phyloP scores from a whole-genome alignment of 2,113 vertebrate genomes.

The Pipa parva region DNA sequence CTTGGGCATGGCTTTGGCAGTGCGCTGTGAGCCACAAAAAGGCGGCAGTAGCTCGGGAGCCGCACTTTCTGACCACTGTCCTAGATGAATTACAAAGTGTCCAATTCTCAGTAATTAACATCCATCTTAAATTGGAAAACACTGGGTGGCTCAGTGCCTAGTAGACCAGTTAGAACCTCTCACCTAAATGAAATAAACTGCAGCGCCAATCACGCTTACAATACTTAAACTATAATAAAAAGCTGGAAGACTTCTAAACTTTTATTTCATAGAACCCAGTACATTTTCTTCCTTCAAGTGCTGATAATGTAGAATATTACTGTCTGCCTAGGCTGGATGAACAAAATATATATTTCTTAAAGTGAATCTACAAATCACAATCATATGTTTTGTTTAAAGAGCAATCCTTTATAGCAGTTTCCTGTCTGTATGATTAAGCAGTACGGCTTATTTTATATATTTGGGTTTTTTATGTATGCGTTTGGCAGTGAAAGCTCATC shows the following conservation, averaged over 20 bases:
- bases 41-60: too few species aligned
- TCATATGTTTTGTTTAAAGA: slow-evolving; percentile 56
- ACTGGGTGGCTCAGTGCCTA: too few species aligned
- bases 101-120: too few species aligned
- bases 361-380: slow-evolving; percentile 59
- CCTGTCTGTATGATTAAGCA: slow-evolving; percentile 63
- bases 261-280: too few species aligned
- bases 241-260: slow-evolving; percentile 5
- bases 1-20: too few species aligned
- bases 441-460: slow-evolving; percentile 42
- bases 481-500: slow-evolving; percentile 39
- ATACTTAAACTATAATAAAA: slow-evolving; percentile 14
- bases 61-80: too few species aligned
- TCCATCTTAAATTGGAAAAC: too few species aligned
- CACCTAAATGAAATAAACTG: too few species aligned
- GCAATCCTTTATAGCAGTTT: slow-evolving; percentile 47
- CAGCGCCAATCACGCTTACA: too few species aligned
- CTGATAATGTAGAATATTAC: slow-evolving; percentile 21
- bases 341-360: slow-evolving; percentile 62
- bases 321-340: slow-evolving; percentile 56
- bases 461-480: slow-evolving; percentile 40
- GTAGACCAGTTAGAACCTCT: too few species aligned
- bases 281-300: background rate
- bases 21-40: too few species aligned
- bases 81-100: too few species aligned